These are phyloP conservation scores for Chaenodraco wilsoni DNA, from an alignment of 2,797 vertebrate species.

Conservation along the genomic window DNA sequence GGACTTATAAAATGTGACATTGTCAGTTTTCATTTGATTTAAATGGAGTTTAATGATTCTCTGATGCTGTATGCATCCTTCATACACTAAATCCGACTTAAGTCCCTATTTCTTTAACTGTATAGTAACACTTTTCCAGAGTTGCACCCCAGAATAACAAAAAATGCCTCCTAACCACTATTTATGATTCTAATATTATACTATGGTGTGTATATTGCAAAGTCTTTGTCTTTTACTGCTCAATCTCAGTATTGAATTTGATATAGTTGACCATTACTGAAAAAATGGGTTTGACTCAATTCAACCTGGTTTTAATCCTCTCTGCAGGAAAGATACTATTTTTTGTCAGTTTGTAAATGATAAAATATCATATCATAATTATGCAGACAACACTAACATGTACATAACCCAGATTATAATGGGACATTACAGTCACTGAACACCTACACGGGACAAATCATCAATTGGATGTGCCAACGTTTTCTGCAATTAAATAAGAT, in stretches of 20 bases:
- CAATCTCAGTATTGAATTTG: not conserved
- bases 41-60: constrained; percentile 43
- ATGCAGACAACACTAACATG: not conserved
- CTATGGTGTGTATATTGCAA: not conserved
- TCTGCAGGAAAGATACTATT: not conserved
- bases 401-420: not conserved
- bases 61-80: constrained; percentile 45
- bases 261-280: not conserved
- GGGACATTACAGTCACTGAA: not conserved
- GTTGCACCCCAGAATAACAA: not conserved
- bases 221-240: no score
- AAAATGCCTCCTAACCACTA: not conserved
- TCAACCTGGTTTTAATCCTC: not conserved
- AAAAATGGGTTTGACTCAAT: not conserved
- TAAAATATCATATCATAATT: not conserved
- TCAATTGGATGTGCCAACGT: no score
- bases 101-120: constrained; percentile 40
- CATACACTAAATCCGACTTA: constrained; percentile 51
- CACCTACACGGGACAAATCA: not conserved
- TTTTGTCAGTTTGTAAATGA: not conserved
- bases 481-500: no score
- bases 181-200: constrained; percentile 3
- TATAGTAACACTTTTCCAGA: constrained; percentile 12
- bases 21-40: constrained; percentile 59
- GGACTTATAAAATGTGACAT: constrained; percentile 47